Evolutionary conservation across 2,888 invertebrate species (phyloP), one percentile per base, ranked within the genome.

Genomic region (Platycheirus rosarum): DNA sequence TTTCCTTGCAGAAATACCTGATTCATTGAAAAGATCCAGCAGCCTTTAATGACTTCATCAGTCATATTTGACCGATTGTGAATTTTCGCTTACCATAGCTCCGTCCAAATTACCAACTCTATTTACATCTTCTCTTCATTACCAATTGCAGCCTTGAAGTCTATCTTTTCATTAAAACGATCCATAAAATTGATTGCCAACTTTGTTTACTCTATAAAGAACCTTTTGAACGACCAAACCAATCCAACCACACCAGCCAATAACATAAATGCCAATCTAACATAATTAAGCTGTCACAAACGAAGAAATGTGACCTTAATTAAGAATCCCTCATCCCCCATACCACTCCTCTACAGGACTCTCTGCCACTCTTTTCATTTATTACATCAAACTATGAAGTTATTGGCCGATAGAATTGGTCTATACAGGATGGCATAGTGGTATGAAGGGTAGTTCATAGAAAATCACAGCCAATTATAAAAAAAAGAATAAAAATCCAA

Each of bases 381-480:
- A 8, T 14, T 35, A 55, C 55, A 23, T n/a, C n/a, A 57, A 40
- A 14, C 40, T 23, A 40, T 14, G 40, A 26, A n/a, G 8, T 60
- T 44, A 44, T 44, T 60, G 18, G 37, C 13, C 3, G 3, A 7
- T 5, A 42, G 60, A 16, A 32, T 9, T 13, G 29, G 16, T 7
- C 0, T 1, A n/a, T n/a, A n/a, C n/a, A n/a, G n/a, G n/a, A n/a
- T n/a, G n/a, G n/a, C n/a, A n/a, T n/a, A n/a, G n/a, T n/a, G 7
- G 8, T 9, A 29, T 4, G 23, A 7, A 23, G 37, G 13, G 18
- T 42, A 40, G 37, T 74, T 75, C 63, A 60, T 66, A 70, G 80
- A 60, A 76, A 70, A 70, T 71, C 80, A 71, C 40, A 46, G 62
- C 70, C 80, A 82, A 82, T 82, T 82, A 76, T n/a, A 76, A 76